Base-by-base conservation (phyloP, 1,140 invertebrate genomes). In the Bombyx mori region DNA sequence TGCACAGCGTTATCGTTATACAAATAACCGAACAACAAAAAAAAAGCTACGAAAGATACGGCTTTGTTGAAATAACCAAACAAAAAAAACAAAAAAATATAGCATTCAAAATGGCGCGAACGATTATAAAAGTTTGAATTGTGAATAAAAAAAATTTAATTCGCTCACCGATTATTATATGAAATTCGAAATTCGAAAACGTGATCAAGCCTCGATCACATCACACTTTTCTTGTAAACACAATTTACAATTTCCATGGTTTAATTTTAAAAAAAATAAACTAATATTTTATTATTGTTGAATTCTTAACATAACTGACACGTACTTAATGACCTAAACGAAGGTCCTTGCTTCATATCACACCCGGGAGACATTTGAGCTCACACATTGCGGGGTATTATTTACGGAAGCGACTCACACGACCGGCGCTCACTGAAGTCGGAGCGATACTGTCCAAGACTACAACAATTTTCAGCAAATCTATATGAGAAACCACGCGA, bases 401-500 rank as follows among this genome's bases (percentile, higher is more conserved):
- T 35, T 46, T 18, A 9, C 44, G n/a, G 35, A 56, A 51, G 10
- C 50, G 3, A 51, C 50, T 18, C 26, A 51, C 50, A 8, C 50
- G 50, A 8, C 7, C 50, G 8, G 50, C 26, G 26, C 26, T 35
- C 26, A 35, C 26, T 35, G 26, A 35, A 35, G 26, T 35, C 26
- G 26, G 47, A 44, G 53, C 52, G 44, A 46, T 60, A 60, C 73
- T 76, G 73, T 77, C 80, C 76, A 74, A 72, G 71, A 79, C 72
- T 5, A 65, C 66, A 65, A 68, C 65, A 68, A 71, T 69, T 79
- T 76, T 76, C 71, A 79, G 75, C 72, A 82, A 76, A 83, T 83
- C 80, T 80, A 83, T 83, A 83, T 73, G 74, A 77, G 75, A 79
- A 82, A 79, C 73, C 77, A 81, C 74, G 76, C 71, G 73, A 64